Conservation (phyloP, 92 coral and sea anemone genomes). For the Montipora capitata region DNA sequence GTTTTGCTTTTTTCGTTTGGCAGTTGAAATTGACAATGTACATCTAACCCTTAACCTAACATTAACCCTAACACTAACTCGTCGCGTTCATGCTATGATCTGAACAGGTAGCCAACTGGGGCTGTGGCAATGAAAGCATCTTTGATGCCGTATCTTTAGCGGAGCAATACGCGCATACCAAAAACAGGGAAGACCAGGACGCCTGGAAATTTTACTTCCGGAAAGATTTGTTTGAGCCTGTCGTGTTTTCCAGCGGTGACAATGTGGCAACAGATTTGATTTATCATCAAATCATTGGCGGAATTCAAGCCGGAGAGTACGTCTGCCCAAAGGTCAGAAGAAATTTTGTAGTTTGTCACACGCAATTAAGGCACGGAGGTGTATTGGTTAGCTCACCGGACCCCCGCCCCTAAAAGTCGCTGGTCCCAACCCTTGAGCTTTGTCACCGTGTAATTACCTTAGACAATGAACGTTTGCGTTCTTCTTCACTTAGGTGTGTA, state of each 20-base stretch:
- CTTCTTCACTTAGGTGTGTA: too few relatives aligned
- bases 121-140: slow-evolving; percentile 85
- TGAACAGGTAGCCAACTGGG: slow-evolving; percentile 88
- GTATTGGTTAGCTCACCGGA: too few relatives aligned
- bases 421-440: too few relatives aligned
- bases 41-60: too few relatives aligned
- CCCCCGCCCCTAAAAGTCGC: too few relatives aligned
- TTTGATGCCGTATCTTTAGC: slow-evolving; percentile 90
- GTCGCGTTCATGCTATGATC: not conserved
- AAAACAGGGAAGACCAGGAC: slow-evolving; percentile 61
- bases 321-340: slow-evolving; percentile 66
- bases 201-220: slow-evolving; percentile 85
- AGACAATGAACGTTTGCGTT: too few relatives aligned
- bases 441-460: too few relatives aligned
- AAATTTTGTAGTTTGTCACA: not conserved
- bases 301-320: slow-evolving; percentile 86
- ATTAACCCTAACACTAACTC: too few relatives aligned
- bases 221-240: slow-evolving; percentile 87
- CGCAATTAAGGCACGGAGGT: too few relatives aligned
- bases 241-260: slow-evolving; percentile 72
- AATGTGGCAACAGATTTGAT: slow-evolving; percentile 85
- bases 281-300: slow-evolving; percentile 88
- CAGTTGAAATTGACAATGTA: too few relatives aligned
- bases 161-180: slow-evolving; percentile 85
- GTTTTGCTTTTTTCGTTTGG: too few relatives aligned